Evolutionary conservation across 2,888 invertebrate species (phyloP).

Genomic region (Maniola hyperantus): DNA sequence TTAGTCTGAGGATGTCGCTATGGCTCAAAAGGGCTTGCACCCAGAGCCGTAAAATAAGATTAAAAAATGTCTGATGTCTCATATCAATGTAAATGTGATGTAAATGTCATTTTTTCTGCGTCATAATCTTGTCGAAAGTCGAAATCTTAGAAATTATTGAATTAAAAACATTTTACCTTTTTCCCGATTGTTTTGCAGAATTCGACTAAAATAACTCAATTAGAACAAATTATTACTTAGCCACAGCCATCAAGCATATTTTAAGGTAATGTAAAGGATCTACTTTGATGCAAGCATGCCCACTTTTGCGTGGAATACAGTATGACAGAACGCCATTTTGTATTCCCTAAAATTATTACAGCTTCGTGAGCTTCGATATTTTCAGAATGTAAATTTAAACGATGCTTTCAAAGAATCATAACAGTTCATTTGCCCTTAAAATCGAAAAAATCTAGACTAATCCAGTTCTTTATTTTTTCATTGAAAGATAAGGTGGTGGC

Average conservation of each 20-base stretch:
- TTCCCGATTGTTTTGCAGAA: conserved; percentile 15
- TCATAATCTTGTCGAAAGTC: too few relatives aligned
- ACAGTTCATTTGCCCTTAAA: too few relatives aligned
- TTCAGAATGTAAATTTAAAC: background rate
- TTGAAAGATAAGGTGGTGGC: too few relatives aligned
- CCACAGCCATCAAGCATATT: background rate
- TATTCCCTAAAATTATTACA: background rate
- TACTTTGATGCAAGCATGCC: background rate
- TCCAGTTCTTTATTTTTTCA: too few relatives aligned
- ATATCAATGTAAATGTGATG: too few relatives aligned
- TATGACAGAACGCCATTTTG: conserved; percentile 40
- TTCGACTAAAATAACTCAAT: background rate
- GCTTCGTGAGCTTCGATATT: background rate
- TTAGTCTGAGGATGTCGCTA: too few relatives aligned
- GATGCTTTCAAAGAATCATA: background rate
- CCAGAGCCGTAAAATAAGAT: too few relatives aligned
- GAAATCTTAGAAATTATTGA: too few relatives aligned
- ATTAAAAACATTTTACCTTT: background rate
- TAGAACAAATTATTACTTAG: background rate
- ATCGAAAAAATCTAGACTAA: too few relatives aligned
- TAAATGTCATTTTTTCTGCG: too few relatives aligned
- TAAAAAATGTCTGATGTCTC: too few relatives aligned
- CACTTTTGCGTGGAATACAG: background rate
- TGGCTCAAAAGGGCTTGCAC: too few relatives aligned
- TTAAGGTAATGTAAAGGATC: conserved; percentile 6